Base-by-base conservation (phyloP, 2,888 invertebrate genomes). In the Trissolcus brochymenae region DNA sequence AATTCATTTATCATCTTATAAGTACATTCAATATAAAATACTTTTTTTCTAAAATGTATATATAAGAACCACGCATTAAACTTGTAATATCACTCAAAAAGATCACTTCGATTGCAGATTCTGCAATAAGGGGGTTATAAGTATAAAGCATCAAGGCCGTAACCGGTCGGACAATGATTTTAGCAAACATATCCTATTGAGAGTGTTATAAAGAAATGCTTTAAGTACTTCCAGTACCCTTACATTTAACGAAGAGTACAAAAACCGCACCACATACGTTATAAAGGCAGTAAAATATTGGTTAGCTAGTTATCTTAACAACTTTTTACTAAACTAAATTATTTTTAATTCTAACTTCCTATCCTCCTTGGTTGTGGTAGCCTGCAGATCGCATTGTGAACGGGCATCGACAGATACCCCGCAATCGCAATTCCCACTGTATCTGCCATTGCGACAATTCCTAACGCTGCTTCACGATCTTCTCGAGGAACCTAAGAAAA, bases 341-440 rank as follows among this genome's bases (percentile, higher is more conserved):
- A 53, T 6, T 1, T 13, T 51, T 17, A n/a, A 17, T 56, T 46
- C 16, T 70, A 70, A 66, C 65, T 74, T 61, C 61, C 59, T 57
- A 64, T 16, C 35, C 71, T 41, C 16, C 57, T 81, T 21, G 91
- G 91, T 68, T 89, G 88, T 1, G 93, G 91, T 68, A 93, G 76
- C 11, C 86, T 84, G 83, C 96, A 96, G 72, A 96, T 93, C 19
- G 90, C 90, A 87, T 95, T 94, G 87, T 96, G 96, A 0, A 93
- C 92, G 2, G 94, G 94, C 84, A 96, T 93, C 16, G 96, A 91
- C 6, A 93, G 84, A 79, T 93, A 90, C 35, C 95, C 96, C 17
- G 96, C 94, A 41, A 94, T 78, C 0, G 94, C 92, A 68, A 96
- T 95, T 9, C 96, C 96, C 68, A 94, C 88, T 0, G 95, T 92